phyloP scores from a whole-genome alignment of 2,113 vertebrate species.

The Irena cyanogastra region DNA sequence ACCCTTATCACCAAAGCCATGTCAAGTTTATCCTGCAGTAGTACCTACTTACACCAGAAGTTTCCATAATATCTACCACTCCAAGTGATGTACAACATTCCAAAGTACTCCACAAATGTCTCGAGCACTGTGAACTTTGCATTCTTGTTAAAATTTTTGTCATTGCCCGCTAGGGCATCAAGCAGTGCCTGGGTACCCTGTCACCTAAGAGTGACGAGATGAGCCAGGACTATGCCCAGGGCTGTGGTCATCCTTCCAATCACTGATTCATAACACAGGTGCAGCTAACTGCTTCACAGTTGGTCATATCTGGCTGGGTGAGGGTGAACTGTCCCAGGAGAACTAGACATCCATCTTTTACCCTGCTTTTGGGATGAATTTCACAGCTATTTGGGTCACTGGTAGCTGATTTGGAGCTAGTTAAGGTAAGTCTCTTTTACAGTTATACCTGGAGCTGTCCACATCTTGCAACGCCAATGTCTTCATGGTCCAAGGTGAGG shows the following conservation, averaged over 20 bases:
- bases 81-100: not conserved
- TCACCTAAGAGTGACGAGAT: not conserved
- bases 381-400: not conserved
- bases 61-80: not conserved
- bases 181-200: not conserved
- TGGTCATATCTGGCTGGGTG: not conserved
- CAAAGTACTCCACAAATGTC: not conserved
- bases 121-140: fast-evolving
- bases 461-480: not conserved
- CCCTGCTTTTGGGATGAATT: not conserved
- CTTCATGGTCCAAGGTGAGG: not conserved
- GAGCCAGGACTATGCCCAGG: not conserved
- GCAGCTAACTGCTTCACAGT: not conserved
- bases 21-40: not conserved
- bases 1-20: not conserved
- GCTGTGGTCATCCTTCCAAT: not conserved
- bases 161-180: not conserved
- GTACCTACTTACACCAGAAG: not conserved
- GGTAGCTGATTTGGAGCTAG: not conserved
- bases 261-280: not conserved
- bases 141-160: not conserved
- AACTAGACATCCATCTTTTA: not conserved
- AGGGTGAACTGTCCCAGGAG: not conserved
- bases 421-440: not conserved
- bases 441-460: not conserved